Evolutionary conservation across 2,797 vertebrate species (phyloP).

Genomic region (Columba guinea): DNA sequence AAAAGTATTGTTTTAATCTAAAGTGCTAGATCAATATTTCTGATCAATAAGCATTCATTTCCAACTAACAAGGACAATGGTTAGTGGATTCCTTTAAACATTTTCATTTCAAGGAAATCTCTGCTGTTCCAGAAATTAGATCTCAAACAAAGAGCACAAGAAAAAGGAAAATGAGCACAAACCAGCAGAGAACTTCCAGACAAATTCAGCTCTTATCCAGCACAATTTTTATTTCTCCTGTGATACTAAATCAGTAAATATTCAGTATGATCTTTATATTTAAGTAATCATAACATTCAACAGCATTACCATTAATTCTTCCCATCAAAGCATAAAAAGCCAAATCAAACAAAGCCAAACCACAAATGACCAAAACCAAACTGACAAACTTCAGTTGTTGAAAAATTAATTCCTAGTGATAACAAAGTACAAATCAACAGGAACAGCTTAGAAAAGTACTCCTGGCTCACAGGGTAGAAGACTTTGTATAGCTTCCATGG

Average conservation of each 20-base stretch:
- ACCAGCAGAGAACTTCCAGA: conserved; percentile 21
- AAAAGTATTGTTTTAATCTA: conserved; percentile 82
- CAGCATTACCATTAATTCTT: neutral
- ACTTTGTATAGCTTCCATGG: neutral
- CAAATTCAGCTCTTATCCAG: neutral
- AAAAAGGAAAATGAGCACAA: conserved; percentile 37
- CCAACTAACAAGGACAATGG: conserved; percentile 77
- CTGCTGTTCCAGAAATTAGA: conserved; percentile 61
- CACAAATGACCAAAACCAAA: conserved; percentile 12
- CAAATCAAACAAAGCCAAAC: neutral
- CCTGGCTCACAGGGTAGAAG: neutral
- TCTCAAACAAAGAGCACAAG: conserved; percentile 58
- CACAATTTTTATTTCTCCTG: neutral
- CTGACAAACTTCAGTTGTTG: neutral
- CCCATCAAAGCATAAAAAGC: neutral
- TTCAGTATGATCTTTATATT: neutral
- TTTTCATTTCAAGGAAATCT: conserved; percentile 72
- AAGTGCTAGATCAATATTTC: conserved; percentile 78
- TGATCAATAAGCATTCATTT: conserved; percentile 83
- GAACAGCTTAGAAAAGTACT: neutral
- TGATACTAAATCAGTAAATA: conserved; percentile 16
- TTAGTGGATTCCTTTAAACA: conserved; percentile 77
- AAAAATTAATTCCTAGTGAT: neutral
- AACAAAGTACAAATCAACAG: neutral
- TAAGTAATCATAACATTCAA: neutral